Conservation (phyloP, 1,140 invertebrate genomes). For the Hypothenemus hampei region DNA sequence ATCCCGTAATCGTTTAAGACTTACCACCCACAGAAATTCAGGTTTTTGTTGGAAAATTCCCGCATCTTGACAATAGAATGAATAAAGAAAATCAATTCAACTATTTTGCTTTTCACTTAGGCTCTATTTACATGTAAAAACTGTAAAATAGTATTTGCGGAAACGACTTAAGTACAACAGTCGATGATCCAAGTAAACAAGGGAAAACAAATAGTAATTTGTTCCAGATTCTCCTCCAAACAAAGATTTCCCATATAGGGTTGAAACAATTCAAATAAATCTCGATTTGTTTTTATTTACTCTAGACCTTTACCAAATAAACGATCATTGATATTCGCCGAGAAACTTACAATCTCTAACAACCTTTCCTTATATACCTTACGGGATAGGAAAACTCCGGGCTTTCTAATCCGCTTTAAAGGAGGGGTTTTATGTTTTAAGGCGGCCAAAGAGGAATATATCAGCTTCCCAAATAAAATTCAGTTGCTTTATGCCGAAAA, state of each 20-base stretch:
- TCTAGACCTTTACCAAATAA: not conserved
- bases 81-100: too few species aligned
- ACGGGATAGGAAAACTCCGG: not conserved
- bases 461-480: slow-evolving; percentile 5
- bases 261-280: not conserved
- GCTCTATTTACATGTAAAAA: too few species aligned
- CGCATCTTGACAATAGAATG: too few species aligned
- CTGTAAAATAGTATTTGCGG: too few species aligned
- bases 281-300: slow-evolving; percentile 3
- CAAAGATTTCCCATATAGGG: not conserved
- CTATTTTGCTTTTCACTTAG: too few species aligned
- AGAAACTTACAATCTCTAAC: not conserved
- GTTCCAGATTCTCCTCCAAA: not conserved
- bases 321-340: slow-evolving; percentile 2
- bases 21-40: too few species aligned
- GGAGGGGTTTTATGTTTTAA: slow-evolving; percentile 6
- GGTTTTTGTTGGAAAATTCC: too few species aligned
- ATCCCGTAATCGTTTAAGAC: too few species aligned
- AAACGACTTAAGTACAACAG: not conserved
- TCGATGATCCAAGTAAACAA: not conserved
- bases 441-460: not conserved
- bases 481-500: slow-evolving; percentile 32
- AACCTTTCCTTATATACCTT: not conserved
- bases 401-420: slow-evolving; percentile 2
- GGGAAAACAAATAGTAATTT: not conserved